Conservation (phyloP, 2,113 vertebrate species). For the Notarius lentiginosus region DNA sequence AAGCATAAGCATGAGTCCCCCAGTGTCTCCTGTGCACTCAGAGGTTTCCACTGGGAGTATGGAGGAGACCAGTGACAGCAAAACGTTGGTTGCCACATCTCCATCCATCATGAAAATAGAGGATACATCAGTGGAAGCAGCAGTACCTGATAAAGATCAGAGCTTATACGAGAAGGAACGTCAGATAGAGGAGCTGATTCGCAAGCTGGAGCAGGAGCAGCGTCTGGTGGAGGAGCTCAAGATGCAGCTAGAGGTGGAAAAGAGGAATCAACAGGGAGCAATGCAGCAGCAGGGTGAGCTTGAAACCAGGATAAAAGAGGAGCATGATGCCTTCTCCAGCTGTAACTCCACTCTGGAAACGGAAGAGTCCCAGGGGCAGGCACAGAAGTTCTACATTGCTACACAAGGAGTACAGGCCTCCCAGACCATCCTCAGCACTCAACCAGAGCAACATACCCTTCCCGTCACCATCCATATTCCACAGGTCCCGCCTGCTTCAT, state of each 20-base stretch:
- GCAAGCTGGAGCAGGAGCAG: slow-evolving; percentile 95
- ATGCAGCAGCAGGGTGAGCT: slow-evolving; percentile 72
- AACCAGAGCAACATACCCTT: slow-evolving; percentile 77
- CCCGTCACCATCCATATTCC: slow-evolving; percentile 76
- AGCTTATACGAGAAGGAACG: slow-evolving; percentile 95
- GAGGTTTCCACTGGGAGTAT: slow-evolving; percentile 81
- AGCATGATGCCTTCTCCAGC: slow-evolving; percentile 52
- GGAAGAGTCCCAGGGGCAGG: slow-evolving; percentile 57
- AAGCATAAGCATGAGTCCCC: slow-evolving; percentile 74
- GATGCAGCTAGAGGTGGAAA: slow-evolving; percentile 95
- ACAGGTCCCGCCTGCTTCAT: slow-evolving; percentile 66
- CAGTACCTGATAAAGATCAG: slow-evolving; percentile 84
- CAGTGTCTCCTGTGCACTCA: slow-evolving; percentile 79
- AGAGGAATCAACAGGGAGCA: slow-evolving; percentile 72
- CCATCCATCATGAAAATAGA: slow-evolving; percentile 64
- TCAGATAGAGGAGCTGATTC: slow-evolving; percentile 94
- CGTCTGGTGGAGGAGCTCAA: slow-evolving; percentile 93
- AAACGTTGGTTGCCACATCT: slow-evolving; percentile 75
- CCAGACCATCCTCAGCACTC: slow-evolving; percentile 73
- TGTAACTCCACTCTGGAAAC: slow-evolving; percentile 63
- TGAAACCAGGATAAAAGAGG: slow-evolving; percentile 63
- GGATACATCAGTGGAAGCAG: slow-evolving; percentile 70
- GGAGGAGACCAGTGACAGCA: slow-evolving; percentile 79
- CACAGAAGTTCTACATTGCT: slow-evolving; percentile 31
- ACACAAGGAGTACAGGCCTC: slow-evolving; percentile 72